phyloP scores from a whole-genome alignment of 2,888 invertebrate genomes.

The Machimus atricapillus region DNA sequence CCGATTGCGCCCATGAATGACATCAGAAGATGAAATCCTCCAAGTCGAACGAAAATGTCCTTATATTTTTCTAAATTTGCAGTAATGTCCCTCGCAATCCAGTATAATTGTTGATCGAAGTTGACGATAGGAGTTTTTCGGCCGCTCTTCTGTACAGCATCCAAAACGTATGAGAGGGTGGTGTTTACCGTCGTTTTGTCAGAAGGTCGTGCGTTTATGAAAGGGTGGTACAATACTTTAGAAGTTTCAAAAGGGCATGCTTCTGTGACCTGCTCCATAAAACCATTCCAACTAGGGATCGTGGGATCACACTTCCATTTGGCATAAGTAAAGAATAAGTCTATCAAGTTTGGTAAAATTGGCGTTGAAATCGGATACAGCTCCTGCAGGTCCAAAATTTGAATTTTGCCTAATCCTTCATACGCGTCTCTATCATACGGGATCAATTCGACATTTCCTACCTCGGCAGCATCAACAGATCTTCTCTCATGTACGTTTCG shows the following conservation, averaged over 20 bases:
- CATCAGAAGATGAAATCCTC: background rate
- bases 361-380: background rate
- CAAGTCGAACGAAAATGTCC: background rate
- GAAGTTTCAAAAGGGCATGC: background rate
- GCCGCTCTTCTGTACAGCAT: background rate
- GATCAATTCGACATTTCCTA: background rate
- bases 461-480: background rate
- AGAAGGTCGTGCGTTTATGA: background rate
- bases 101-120: background rate
- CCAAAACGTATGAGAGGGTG: background rate
- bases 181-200: background rate
- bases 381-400: background rate
- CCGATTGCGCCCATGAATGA: background rate
- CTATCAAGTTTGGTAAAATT: background rate
- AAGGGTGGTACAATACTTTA: background rate
- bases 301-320: background rate
- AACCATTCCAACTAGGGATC: background rate
- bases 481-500: background rate
- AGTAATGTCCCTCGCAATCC: background rate
- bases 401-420: background rate
- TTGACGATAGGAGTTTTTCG: background rate
- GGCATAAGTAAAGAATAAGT: background rate
- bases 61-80: background rate
- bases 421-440: background rate
- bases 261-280: background rate